Evolutionary conservation across 2,113 vertebrate genomes (phyloP), one percentile per base, ranked within the genome.

Genomic region (Notarius quadriscutis): DNA sequence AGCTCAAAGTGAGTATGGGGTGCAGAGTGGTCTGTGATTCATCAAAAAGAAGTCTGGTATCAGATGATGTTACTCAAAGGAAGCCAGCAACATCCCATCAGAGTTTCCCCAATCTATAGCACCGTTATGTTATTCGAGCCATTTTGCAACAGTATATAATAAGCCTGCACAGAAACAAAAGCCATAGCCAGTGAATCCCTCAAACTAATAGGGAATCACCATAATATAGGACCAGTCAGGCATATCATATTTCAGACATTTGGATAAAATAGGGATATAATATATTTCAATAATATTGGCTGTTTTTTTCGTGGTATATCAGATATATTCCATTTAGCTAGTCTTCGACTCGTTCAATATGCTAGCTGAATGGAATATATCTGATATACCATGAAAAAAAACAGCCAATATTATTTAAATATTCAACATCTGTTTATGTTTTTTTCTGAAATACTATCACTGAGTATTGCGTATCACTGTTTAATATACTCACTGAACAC

Each of bases 141-240:
- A 78, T 34, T 58, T 60, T 88, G 34, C 9, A 30, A 20, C 34
- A 72, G 10, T 41, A 75, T 25, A 50, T 12, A 74, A 55, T 48
- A 81, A 8, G 60, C 50, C 1, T 65, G 11, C 83, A 86, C 58
- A 63, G 41, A 81, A 62, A 65, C 84, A 84, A 63, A 83, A 80
- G 7, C 1, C 7, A 75, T 27, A 20, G n/a, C 30, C 5, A 55
- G 0, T 63, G 17, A 81, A 84, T 4, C 30, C 2, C 41, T 34
- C 63, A 80, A 86, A 53, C 60, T 14, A 81, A 58, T 22, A 11
- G 17, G 7, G n/a, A 65, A 65, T 65, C 22, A 60, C 27, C 79
- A 57, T 8, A 55, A 60, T 41, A 62, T 81, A 25, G 5, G 4
- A 50, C 58, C 80, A 81, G 48, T 55, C 25, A 27, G 25, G 17